Percentiles rank a stretch among this genome's conserved stretches.
Evolutionary conservation across 2,113 vertebrate genomes (phyloP).

Genomic region (Aphelocoma coerulescens): DNA sequence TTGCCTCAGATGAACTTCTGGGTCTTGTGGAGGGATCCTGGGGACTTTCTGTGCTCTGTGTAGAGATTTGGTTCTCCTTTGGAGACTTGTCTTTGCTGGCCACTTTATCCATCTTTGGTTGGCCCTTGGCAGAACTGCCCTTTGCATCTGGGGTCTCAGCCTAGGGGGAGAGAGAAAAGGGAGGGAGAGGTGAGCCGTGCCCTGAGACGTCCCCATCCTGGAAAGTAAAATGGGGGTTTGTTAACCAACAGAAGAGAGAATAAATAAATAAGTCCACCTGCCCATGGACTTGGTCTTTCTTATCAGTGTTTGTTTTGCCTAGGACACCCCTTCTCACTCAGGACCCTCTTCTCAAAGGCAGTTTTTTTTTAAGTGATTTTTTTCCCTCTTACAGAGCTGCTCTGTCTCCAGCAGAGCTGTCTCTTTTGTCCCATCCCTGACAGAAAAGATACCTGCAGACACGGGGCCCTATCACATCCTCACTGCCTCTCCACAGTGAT

Average conservation of each 20-base stretch:
- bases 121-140: conserved; percentile 1
- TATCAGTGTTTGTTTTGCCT: background rate
- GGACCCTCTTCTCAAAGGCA: background rate
- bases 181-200: background rate
- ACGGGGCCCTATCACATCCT: accelerated
- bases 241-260: background rate
- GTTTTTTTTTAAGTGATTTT: background rate
- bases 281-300: background rate
- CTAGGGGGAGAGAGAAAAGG: background rate
- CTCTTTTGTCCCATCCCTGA: background rate
- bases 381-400: background rate
- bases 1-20: background rate
- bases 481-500: background rate
- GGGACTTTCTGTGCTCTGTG: conserved; percentile 1
- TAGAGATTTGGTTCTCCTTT: conserved; percentile 43
- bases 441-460: background rate
- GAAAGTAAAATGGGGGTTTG: background rate
- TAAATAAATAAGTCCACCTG: background rate
- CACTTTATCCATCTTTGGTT: conserved; percentile 51
- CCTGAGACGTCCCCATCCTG: background rate
- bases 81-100: background rate
- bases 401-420: background rate
- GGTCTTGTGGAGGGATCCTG: background rate
- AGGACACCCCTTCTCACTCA: background rate
- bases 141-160: conserved; percentile 50